Conservation (phyloP, 1,140 invertebrate species). For the Drosophila bifasciata region DNA sequence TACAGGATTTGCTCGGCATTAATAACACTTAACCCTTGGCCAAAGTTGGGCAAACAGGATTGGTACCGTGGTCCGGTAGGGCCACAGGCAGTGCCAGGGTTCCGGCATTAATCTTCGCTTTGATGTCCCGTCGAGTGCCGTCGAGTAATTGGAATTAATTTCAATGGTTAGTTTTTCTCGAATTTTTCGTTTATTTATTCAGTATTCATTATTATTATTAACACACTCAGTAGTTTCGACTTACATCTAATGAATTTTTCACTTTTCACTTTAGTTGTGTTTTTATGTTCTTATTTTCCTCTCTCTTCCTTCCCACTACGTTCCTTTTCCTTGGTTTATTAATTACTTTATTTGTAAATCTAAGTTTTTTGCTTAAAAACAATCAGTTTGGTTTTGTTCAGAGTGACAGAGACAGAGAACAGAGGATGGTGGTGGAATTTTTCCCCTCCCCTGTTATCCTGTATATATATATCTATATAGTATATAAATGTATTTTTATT, state of each 20-base stretch:
- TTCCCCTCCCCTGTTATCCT: constrained; percentile 26
- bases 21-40: constrained; percentile 65
- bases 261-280: constrained; percentile 12
- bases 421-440: constrained; percentile 5
- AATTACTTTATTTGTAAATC: constrained; percentile 55
- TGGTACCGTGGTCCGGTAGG: not conserved
- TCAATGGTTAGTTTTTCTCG: constrained; percentile 14
- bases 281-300: constrained; percentile 27
- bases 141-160: constrained; percentile 65
- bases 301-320: no score
- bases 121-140: constrained; percentile 13
- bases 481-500: constrained; percentile 40
- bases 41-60: constrained; percentile 26
- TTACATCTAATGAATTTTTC: constrained; percentile 71
- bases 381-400: constrained; percentile 76
- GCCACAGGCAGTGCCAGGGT: not conserved
- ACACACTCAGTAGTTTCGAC: constrained; percentile 81
- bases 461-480: constrained; percentile 23
- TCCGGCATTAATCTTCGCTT: constrained; percentile 35
- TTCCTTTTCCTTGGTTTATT: constrained; percentile 10
- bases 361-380: constrained; percentile 71
- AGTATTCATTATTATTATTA: constrained; percentile 75
- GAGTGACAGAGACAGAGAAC: constrained; percentile 51
- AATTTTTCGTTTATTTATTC: constrained; percentile 71
- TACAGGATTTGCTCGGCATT: constrained; percentile 50